phyloP scores from a whole-genome alignment of 1,140 invertebrate species.

The Drosophila pandora region DNA sequence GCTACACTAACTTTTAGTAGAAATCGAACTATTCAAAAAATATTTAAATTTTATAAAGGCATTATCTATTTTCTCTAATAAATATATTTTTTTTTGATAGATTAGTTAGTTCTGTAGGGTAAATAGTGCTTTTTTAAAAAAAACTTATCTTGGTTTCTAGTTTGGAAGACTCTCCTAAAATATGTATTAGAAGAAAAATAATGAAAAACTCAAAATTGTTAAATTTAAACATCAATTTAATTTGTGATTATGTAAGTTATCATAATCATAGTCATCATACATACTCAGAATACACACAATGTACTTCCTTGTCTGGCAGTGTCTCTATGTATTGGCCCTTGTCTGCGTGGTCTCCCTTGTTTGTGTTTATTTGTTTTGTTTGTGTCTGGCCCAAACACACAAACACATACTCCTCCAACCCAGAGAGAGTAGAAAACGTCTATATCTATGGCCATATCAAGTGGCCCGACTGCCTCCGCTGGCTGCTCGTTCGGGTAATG shows the following conservation, averaged over 20 bases:
- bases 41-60: not conserved
- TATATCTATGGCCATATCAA: slow-evolving; percentile 32
- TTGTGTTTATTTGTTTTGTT: slow-evolving; percentile 47
- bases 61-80: too few species aligned
- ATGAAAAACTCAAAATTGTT: too few species aligned
- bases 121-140: too few species aligned
- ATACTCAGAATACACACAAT: not conserved
- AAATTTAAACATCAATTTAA: too few species aligned
- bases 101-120: too few species aligned
- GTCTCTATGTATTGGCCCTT: slow-evolving; percentile 18
- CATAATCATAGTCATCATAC: too few species aligned
- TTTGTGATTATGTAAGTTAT: too few species aligned
- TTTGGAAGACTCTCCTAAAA: too few species aligned
- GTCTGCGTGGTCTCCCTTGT: slow-evolving; percentile 16
- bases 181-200: too few species aligned
- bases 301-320: slow-evolving; percentile 9
- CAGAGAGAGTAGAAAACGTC: slow-evolving; percentile 1
- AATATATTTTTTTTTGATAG: too few species aligned
- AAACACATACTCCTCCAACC: slow-evolving; percentile 5
- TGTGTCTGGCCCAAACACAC: slow-evolving; percentile 28
- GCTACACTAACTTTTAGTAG: not conserved
- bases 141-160: too few species aligned
- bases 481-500: slow-evolving; percentile 38
- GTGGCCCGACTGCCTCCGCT: slow-evolving; percentile 9
- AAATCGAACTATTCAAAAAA: not conserved